phyloP scores from a whole-genome alignment of 2,888 invertebrate genomes.

The Stenodera caucasica region DNA sequence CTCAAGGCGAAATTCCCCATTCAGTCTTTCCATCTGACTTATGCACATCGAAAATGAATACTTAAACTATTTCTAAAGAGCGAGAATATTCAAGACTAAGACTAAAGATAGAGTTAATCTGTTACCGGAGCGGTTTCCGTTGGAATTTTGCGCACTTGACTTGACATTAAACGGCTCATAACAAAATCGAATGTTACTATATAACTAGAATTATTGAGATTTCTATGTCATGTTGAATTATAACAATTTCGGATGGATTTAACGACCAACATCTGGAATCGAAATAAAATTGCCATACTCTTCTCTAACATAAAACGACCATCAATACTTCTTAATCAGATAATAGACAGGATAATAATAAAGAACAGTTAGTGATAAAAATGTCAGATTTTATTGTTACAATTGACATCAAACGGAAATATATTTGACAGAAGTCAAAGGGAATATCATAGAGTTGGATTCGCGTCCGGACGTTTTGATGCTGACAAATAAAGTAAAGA shows the following conservation, averaged over 20 bases:
- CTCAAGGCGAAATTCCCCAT: constrained; percentile 25
- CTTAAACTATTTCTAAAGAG: constrained; percentile 33
- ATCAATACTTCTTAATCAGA: background rate
- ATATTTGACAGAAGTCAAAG: background rate
- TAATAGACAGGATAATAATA: background rate
- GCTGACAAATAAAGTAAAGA: background rate
- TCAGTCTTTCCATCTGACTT: constrained; percentile 42
- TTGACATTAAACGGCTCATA: constrained; percentile 24
- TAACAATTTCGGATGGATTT: background rate
- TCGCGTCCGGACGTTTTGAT: background rate
- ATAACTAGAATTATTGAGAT: constrained; percentile 25
- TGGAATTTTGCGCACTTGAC: constrained; percentile 27
- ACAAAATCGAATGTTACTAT: constrained; percentile 26
- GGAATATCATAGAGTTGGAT: background rate
- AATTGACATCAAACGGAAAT: background rate
- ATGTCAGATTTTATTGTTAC: background rate
- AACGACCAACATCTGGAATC: constrained; percentile 3
- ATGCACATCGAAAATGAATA: constrained; percentile 46
- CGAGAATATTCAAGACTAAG: background rate
- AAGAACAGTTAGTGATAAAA: background rate
- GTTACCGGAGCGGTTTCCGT: constrained; percentile 24
- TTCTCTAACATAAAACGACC: background rate
- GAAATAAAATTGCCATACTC: background rate
- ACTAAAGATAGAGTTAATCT: constrained; percentile 30
- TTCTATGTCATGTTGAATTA: constrained; percentile 13